Percentiles rank a stretch among this genome's conserved stretches.
Conservation (phyloP, 2,888 invertebrate genomes). For the Drosophila lutescens region DNA sequence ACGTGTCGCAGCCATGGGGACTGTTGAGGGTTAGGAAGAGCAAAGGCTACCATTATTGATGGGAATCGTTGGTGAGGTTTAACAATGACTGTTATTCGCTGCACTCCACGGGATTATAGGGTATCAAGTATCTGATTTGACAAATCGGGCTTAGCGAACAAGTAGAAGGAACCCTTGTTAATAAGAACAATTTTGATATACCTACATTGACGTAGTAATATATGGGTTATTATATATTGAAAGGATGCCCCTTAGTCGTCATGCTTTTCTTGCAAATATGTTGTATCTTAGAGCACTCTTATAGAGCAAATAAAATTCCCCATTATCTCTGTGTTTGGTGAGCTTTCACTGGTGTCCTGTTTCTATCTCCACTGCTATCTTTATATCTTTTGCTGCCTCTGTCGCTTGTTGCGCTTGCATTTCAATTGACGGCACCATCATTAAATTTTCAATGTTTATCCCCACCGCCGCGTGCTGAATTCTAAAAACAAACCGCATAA, state of each 20-base stretch:
- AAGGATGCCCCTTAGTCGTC: too few relatives aligned
- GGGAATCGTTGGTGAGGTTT: slow-evolving; percentile 7
- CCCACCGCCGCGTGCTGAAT: slow-evolving; percentile 31
- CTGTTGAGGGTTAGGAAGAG: background rate
- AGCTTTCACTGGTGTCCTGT: slow-evolving; percentile 3
- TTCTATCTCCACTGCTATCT: slow-evolving; percentile 3
- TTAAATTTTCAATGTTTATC: slow-evolving; percentile 58
- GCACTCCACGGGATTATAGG: background rate
- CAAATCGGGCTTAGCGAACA: background rate
- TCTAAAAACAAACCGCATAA: slow-evolving; percentile 28
- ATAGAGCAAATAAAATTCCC: background rate
- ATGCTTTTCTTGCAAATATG: too few relatives aligned
- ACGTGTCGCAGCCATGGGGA: slow-evolving; percentile 9
- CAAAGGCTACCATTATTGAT: slow-evolving; percentile 8
- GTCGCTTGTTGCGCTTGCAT: slow-evolving; percentile 34
- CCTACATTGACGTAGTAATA: background rate
- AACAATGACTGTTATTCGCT: slow-evolving; percentile 14
- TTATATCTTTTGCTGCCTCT: slow-evolving; percentile 3
- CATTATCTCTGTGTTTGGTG: background rate
- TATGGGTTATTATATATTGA: too few relatives aligned
- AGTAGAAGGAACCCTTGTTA: background rate
- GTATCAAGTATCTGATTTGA: slow-evolving; percentile 1
- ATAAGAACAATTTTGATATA: background rate
- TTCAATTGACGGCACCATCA: slow-evolving; percentile 50
- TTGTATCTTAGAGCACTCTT: background rate